Base-by-base conservation (phyloP, 2,888 invertebrate species). In the Seira musarum region DNA sequence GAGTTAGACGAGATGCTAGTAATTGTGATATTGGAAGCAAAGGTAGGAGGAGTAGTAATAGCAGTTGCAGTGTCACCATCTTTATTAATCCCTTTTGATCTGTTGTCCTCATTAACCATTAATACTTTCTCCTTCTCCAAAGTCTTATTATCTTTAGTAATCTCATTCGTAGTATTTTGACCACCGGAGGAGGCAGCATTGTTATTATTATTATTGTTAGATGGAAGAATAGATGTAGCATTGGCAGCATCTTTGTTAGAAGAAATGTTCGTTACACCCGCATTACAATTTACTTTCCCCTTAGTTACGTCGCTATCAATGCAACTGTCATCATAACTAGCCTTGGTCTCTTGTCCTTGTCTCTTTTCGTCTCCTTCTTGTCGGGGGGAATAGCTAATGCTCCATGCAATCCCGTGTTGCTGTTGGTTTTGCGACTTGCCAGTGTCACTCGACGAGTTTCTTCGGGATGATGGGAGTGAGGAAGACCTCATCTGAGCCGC, bases 391-490 rank as follows among this genome's bases (percentile, higher is more conserved):
- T 15, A 65, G 22, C 49, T 70, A 15, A 71, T 67, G 30, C n/a
- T 67, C 78, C 78, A 78, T 25, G 60, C 40, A 17, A 78, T 57
- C 30, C 46, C 21, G 40, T 19, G 15, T 64, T 63, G n/a, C 24
- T 40, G 22, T 10, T 60, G 30, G 6, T 61, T 53, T 5, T 19
- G n/a, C 49, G 53, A 5, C 40, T 40, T 40, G 21, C 57, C 67
- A 22, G 22, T 10, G 1, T 57, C 13, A 17, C 49, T 35, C 19
- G 25, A 24, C 13, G 79, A 79, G 21, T 79, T 79, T 61, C 79
- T 46, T 17, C 79, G 22, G 2, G 79, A 79, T 21, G 79, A 73
- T 19, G 79, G 79, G 1, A 79, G 63, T 10, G 79, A 79, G 2
- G 79, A 70, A 10, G 79, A 79, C 13, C 79, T 30, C 10, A 57